Evolutionary conservation across 2,888 invertebrate species (phyloP).

Genomic region (Lepeophtheirus nordmannii): DNA sequence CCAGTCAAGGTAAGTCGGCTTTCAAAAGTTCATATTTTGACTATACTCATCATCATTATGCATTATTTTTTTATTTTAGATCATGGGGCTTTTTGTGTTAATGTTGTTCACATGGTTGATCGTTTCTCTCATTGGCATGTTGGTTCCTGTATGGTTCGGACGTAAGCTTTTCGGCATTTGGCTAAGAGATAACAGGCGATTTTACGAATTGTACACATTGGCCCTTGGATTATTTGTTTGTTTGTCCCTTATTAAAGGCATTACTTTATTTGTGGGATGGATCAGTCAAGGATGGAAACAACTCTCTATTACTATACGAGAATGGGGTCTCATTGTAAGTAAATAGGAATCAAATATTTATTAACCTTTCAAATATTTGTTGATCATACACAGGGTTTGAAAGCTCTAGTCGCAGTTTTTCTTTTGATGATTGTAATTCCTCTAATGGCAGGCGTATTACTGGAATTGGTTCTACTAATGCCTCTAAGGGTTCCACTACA

Average conservation of each 20-base stretch:
- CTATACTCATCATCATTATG: constrained; percentile 12
- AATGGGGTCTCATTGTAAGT: constrained; percentile 35
- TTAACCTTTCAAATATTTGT: background rate
- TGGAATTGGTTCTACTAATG: constrained; percentile 78
- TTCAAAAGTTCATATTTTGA: background rate
- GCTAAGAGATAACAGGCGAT: constrained; percentile 33
- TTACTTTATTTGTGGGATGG: constrained; percentile 67
- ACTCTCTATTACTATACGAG: constrained; percentile 31
- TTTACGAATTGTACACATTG: constrained; percentile 90
- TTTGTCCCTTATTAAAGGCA: constrained; percentile 73
- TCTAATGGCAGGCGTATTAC: constrained; percentile 70
- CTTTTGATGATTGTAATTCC: constrained; percentile 77
- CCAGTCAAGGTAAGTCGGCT: constrained; percentile 36
- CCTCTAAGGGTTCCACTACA: constrained; percentile 80
- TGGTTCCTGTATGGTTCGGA: constrained; percentile 32
- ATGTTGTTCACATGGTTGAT: constrained; percentile 27
- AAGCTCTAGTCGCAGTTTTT: constrained; percentile 50
- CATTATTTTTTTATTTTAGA: constrained; percentile 31
- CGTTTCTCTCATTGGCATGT: constrained; percentile 28
- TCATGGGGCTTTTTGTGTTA: constrained; percentile 27
- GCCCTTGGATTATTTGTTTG: constrained; percentile 87
- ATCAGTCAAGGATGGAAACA: constrained; percentile 68
- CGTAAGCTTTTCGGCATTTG: constrained; percentile 35
- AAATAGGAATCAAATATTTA: background rate
- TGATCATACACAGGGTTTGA: constrained; percentile 42